Base-by-base conservation (phyloP, 1,140 invertebrate genomes). In the Lepidostoma basale region DNA sequence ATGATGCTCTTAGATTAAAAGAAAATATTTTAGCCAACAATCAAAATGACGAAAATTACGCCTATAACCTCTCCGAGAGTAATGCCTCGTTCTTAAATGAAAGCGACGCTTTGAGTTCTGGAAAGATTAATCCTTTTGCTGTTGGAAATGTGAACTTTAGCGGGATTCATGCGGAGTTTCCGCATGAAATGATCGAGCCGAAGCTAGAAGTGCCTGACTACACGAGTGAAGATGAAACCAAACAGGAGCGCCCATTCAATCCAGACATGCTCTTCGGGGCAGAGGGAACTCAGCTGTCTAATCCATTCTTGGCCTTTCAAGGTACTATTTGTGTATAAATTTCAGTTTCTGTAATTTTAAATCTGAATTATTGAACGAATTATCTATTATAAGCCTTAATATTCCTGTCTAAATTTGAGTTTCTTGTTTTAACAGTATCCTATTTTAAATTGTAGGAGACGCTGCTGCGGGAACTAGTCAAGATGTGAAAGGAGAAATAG, bases 191-290 rank as follows among this genome's bases (percentile, higher is more conserved):
- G 68, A 64, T 73, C 20, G 72, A 73, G 62, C 72, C 72, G 30
- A 73, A 73, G 56, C 36, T 73, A 40, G 72, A 73, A 73, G 62
- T 68, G 59, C 72, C 72, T 64, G 72, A 73, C 54, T 73, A 73
- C 56, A 70, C 68, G 25, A 73, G 72, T 65, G 72, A 73, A 20
- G 72, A 73, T 65, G 72, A 73, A 3, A 70, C 62, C 12, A 60
- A 65, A 36, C 72, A 73, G 26, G 72, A 73, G 12, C 59, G 68
- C 10, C 36, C 45, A 22, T 70, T 68, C 47, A 70, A 68, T 65
- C 59, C 68, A 10, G 72, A 70, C n/a, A 28, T 69, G 9, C n/a
- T 73, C 20, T 73, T 70, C 62, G 59, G 45, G 1, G 42, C 40
- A n/a, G 70, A 73, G 10, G 25, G 22, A 28, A 26, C 67, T 56